Conservation (phyloP, 2,113 vertebrate genomes). For the Nycticebus coucang region DNA sequence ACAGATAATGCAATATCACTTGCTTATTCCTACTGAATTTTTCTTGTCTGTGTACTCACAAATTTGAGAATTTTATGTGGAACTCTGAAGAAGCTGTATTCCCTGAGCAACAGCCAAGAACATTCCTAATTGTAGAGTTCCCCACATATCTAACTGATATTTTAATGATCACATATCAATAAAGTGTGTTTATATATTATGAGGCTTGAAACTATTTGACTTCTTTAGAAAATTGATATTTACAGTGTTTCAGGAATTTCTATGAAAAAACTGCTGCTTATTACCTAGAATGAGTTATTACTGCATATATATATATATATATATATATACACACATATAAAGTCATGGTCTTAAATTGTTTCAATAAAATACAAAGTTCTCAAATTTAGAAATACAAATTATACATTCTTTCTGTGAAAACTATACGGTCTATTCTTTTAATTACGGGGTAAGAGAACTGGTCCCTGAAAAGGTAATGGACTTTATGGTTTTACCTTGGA, state of each 20-base stretch:
- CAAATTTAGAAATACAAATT: not conserved
- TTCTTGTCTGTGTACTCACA: not conserved
- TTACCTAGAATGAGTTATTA: not conserved
- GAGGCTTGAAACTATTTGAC: not conserved
- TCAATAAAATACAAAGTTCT: not conserved
- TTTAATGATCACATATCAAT: not conserved
- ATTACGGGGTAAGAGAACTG: not conserved
- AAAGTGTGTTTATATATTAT: not conserved
- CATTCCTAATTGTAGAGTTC: not conserved
- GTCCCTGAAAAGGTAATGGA: not conserved
- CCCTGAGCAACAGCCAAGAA: not conserved
- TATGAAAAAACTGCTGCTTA: not conserved
- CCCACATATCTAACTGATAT: not conserved
- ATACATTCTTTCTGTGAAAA: not conserved
- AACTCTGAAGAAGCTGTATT: not conserved
- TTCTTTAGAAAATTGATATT: slow-evolving; percentile 17
- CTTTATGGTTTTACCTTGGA: not conserved
- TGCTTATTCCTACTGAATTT: not conserved
- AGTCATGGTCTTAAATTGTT: not conserved
- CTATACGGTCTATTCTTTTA: not conserved
- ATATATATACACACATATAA: too few relatives aligned
- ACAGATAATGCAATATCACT: not conserved
- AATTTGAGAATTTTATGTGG: not conserved
- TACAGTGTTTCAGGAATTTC: not conserved
- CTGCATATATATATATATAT: too few relatives aligned